Evolutionary conservation across 2,888 invertebrate species (phyloP).

Genomic region (Chrysina gloriosa): DNA sequence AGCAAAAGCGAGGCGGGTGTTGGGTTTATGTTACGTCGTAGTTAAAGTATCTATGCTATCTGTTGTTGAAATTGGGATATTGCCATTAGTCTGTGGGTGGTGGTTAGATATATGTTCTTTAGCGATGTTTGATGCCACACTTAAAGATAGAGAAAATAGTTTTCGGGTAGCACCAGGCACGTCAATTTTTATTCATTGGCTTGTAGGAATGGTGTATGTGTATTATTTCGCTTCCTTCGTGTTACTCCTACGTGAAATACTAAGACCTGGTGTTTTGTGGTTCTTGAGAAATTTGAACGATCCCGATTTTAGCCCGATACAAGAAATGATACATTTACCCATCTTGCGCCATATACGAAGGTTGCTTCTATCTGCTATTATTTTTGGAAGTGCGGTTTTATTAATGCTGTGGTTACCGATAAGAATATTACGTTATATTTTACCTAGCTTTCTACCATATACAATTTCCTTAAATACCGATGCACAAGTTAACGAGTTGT

Average conservation of each 20-base stretch:
- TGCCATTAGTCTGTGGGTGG: conserved; percentile 98
- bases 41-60: conserved; percentile 93
- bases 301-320: conserved; percentile 99
- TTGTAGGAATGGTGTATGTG: conserved; percentile 98
- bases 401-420: conserved; percentile 97
- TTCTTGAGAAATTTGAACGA: conserved; percentile 98
- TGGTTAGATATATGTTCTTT: conserved; percentile 99
- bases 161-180: conserved; percentile 94
- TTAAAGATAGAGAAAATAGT: conserved; percentile 88
- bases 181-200: conserved; percentile 98
- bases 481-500: conserved; percentile 92
- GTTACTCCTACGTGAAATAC: conserved; percentile 88
- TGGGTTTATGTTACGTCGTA: conserved; percentile 93
- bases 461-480: conserved; percentile 87
- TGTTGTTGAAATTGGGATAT: conserved; percentile 96
- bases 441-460: conserved; percentile 94
- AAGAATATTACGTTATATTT: conserved; percentile 80
- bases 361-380: conserved; percentile 91
- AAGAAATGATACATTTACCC: conserved; percentile 98
- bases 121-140: conserved; percentile 88
- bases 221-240: conserved; percentile 99
- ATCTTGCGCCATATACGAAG: conserved; percentile 91
- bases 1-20: conserved; percentile 82
- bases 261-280: conserved; percentile 98
- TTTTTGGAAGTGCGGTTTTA: conserved; percentile 95